Percentiles rank a stretch among this genome's conserved stretches.
Conservation (phyloP, 2,888 invertebrate species). For the Metopia argyrocephala region DNA sequence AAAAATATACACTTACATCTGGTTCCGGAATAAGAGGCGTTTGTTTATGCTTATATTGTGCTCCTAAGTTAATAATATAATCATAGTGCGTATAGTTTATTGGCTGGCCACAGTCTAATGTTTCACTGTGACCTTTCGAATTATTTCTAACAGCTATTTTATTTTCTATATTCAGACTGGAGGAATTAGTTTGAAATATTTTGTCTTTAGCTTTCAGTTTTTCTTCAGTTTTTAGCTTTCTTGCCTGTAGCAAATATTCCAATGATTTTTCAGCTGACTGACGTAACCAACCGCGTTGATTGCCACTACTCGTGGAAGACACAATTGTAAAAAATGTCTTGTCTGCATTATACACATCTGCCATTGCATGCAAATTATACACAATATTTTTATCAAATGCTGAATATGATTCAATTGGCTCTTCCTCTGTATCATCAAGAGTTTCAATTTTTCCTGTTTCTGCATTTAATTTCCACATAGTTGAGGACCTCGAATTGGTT, state of each 20-base stretch:
- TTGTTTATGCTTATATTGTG: conserved; percentile 84
- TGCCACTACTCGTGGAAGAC: conserved; percentile 80
- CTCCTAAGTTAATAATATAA: conserved; percentile 90
- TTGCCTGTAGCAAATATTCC: conserved; percentile 35
- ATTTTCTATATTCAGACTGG: conserved; percentile 7
- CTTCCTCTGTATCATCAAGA: conserved; percentile 2
- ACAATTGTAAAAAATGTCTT: conserved; percentile 87
- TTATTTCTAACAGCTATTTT: conserved; percentile 26
- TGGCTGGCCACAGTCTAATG: conserved; percentile 89
- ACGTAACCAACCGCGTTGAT: conserved; percentile 57
- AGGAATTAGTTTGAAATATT: not conserved
- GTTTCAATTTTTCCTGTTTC: conserved; percentile 86
- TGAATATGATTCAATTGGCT: not conserved
- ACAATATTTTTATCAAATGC: conserved; percentile 38
- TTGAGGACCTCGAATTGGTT: conserved; percentile 90
- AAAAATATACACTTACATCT: conserved; percentile 77
- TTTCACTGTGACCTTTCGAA: conserved; percentile 75
- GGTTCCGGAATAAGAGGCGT: conserved; percentile 89
- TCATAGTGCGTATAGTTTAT: conserved; percentile 94
- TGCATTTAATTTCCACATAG: conserved; percentile 88
- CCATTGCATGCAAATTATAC: conserved; percentile 55
- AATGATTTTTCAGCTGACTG: conserved; percentile 61
- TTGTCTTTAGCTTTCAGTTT: not conserved
- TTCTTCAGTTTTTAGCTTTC: conserved; percentile 14
- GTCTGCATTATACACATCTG: conserved; percentile 79